Evolutionary conservation across 1,140 invertebrate species (phyloP).

Genomic region (Neodiprion pinetum): DNA sequence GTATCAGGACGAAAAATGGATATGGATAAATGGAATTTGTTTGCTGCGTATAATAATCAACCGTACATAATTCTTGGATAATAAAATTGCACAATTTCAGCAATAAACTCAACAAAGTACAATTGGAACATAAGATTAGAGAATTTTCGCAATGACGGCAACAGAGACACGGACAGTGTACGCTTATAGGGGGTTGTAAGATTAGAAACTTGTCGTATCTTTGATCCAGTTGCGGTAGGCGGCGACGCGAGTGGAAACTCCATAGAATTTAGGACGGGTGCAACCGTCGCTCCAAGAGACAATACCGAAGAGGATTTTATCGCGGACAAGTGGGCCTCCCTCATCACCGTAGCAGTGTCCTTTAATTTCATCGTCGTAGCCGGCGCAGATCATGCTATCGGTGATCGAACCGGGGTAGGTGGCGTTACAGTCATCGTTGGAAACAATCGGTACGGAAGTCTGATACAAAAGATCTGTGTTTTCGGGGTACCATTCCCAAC

Average conservation of each 20-base stretch:
- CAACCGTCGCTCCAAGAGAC: conserved; percentile 67
- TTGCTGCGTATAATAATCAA: too few relatives aligned
- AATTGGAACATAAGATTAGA: too few relatives aligned
- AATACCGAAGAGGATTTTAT: conserved; percentile 59
- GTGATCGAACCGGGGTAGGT: conserved; percentile 32
- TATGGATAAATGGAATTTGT: too few relatives aligned
- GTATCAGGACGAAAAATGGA: too few relatives aligned
- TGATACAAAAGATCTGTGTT: conserved; percentile 25
- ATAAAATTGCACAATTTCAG: too few relatives aligned
- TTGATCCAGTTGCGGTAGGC: conserved; percentile 48
- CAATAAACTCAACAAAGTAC: too few relatives aligned
- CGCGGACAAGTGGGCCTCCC: conserved; percentile 57
- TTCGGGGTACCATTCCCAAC: conserved; percentile 15
- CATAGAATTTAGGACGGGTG: conserved; percentile 58
- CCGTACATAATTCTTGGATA: too few relatives aligned
- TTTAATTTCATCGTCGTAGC: conserved; percentile 52
- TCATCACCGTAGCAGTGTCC: conserved; percentile 64
- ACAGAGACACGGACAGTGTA: too few relatives aligned
- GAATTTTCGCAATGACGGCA: too few relatives aligned
- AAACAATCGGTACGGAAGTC: conserved; percentile 38
- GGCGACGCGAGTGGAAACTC: conserved; percentile 66
- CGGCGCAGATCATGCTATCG: conserved; percentile 57
- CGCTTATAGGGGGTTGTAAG: neutral
- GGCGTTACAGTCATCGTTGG: conserved; percentile 29
- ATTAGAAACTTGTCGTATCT: conserved; percentile 5